Evolutionary conservation across 2,797 vertebrate species (phyloP), one percentile per base, ranked within the genome.

Genomic region (Notolepis coatsorum): DNA sequence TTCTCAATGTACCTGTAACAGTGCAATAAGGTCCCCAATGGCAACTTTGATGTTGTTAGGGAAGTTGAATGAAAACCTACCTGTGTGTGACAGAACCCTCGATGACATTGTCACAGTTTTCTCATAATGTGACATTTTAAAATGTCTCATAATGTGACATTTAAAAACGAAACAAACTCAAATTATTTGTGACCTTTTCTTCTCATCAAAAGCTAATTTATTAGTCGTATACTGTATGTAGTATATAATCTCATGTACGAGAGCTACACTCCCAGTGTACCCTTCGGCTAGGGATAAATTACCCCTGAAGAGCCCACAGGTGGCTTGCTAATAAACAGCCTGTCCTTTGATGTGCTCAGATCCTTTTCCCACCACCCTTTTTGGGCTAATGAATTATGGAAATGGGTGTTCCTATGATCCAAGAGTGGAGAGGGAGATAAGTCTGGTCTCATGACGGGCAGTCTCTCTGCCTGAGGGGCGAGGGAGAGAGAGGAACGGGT

Each of bases 341-440:
- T 27, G 23, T 43, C 46, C 54, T 47, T 28, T 48, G 13, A 68
- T 64, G 47, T 59, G 73, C 57, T 52, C 49, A 2, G 13, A 25
- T 45, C 46, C 10, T 27, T n/a, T 33, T 15, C 30, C 21, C 18
- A 7, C 41, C 7, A 24, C 21, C 17, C 41, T 43, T 28, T 53
- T 61, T 50, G 64, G 59, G 45, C 61, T 53, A 74, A 68, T 70
- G 61, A 77, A 56, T 76, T 50, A 69, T 61, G 65, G 61, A 65
- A 71, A 78, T 66, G 13, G 49, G 3, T 15, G 5, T 71, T 72
- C 65, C 54, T 35, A 50, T 25, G 37, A n/a, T 42, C 23, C 41
- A 38, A 25, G 58, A 47, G 43, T 10, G 10, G 55, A 0, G 55
- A 0, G 23, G 18, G 3, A 15, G 46, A 12, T 47, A 33, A 45